Evolutionary conservation across 2,797 vertebrate species (phyloP).

Genomic region (Antrozous pallidus): DNA sequence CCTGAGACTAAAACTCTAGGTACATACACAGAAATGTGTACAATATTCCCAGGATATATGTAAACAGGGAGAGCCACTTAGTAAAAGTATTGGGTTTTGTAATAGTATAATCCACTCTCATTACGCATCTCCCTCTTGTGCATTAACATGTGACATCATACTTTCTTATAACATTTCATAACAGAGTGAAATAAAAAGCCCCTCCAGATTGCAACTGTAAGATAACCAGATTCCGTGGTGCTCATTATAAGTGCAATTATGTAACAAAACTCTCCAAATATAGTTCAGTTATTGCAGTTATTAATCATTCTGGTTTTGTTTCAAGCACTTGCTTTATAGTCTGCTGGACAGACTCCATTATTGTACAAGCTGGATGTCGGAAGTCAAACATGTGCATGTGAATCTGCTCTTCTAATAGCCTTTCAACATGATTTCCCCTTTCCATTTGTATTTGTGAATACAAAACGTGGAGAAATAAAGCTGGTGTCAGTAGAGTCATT

Average conservation of each 20-base stretch:
- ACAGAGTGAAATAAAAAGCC: conserved; percentile 45
- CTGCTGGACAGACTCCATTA: conserved; percentile 67
- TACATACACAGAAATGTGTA: neutral
- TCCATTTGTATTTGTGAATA: conserved; percentile 71
- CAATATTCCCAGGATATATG: neutral
- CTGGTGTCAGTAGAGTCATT: conserved; percentile 60
- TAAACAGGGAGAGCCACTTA: neutral
- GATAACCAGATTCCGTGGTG: conserved; percentile 68
- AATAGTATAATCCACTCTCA: conserved; percentile 23
- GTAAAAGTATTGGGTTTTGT: neutral
- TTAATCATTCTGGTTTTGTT: conserved; percentile 79
- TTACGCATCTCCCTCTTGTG: neutral
- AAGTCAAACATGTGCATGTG: conserved; percentile 66
- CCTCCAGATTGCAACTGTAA: conserved; percentile 63
- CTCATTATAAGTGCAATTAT: conserved; percentile 66
- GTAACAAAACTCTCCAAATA: conserved; percentile 75
- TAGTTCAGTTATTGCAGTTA: conserved; percentile 71
- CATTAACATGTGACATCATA: conserved; percentile 41
- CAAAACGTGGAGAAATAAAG: conserved; percentile 48
- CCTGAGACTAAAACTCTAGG: conserved; percentile 42
- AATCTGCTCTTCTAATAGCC: conserved; percentile 64
- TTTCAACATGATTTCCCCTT: conserved; percentile 72
- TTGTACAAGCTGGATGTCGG: conserved; percentile 63
- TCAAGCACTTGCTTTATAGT: conserved; percentile 69
- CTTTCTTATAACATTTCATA: conserved; percentile 50